These are phyloP conservation scores for Cyprinodon diabolis DNA, from an alignment of 2,797 vertebrate species.

Conservation along the genomic window DNA sequence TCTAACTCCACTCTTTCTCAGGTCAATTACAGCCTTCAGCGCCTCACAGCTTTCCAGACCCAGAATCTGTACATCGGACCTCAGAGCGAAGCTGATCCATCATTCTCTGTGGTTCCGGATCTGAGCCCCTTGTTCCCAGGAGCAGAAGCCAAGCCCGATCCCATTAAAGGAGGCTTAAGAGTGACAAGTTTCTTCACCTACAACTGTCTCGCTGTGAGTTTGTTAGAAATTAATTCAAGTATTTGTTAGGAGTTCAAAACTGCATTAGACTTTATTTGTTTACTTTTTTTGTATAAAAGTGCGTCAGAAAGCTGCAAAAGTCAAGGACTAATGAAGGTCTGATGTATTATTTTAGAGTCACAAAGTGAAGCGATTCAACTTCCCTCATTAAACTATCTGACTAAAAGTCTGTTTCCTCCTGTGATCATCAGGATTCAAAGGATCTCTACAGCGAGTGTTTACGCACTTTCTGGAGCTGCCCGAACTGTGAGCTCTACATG, in stretches of 20 bases:
- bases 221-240: too few species aligned
- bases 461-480: conserved; percentile 93
- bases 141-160: conserved; percentile 76
- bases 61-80: conserved; percentile 91
- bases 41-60: conserved; percentile 84
- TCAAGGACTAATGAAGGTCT: background rate
- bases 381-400: background rate
- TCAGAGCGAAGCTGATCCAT: conserved; percentile 54
- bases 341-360: too few species aligned
- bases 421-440: conserved; percentile 77
- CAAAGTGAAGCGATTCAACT: too few species aligned
- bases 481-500: conserved; percentile 87
- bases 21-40: conserved; percentile 84
- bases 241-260: too few species aligned
- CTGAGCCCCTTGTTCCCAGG: conserved; percentile 80
- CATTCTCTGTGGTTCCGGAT: conserved; percentile 42
- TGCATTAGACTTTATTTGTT: too few species aligned
- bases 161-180: conserved; percentile 87
- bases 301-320: background rate
- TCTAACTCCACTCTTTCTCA: conserved; percentile 40
- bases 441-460: conserved; percentile 93
- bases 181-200: conserved; percentile 89
- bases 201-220: conserved; percentile 87
- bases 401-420: background rate
- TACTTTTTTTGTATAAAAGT: too few species aligned